Evolutionary conservation across 2,113 vertebrate genomes (phyloP).

Genomic region (Sinocyclocheilus rhinocerous): DNA sequence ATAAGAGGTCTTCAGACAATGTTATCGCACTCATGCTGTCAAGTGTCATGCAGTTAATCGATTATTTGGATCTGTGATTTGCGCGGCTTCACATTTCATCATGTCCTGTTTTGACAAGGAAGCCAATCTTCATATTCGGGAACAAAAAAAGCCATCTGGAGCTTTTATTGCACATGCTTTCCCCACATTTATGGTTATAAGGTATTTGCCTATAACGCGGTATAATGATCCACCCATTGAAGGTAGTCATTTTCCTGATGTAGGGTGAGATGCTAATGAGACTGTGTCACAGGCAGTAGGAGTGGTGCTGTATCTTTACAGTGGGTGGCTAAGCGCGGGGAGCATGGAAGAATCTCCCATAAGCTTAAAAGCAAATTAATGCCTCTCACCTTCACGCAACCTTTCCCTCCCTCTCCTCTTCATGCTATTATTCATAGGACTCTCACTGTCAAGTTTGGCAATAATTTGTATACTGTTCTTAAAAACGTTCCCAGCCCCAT

Average conservation of each 20-base stretch:
- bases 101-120: conserved; percentile 26
- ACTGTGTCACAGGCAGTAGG: conserved; percentile 36
- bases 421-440: conserved; percentile 56
- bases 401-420: conserved; percentile 50
- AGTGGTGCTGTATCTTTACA: conserved; percentile 35
- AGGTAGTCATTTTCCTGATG: conserved; percentile 43
- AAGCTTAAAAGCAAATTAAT: conserved; percentile 60
- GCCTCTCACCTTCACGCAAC: conserved; percentile 58
- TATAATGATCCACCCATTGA: conserved; percentile 44
- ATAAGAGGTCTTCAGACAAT: conserved; percentile 16
- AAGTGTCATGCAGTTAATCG: conserved; percentile 45
- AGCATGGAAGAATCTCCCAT: conserved; percentile 53
- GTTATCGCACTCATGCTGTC: conserved; percentile 14
- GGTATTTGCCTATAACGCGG: conserved; percentile 41
- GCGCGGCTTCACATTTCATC: not conserved
- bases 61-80: conserved; percentile 26
- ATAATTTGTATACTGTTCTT: conserved; percentile 63
- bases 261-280: conserved; percentile 54
- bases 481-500: conserved; percentile 40
- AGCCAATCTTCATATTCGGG: conserved; percentile 3
- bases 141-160: not conserved
- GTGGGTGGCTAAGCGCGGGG: conserved; percentile 39
- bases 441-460: conserved; percentile 49
- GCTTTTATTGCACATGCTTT: conserved; percentile 12
- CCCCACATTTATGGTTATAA: conserved; percentile 33